Evolutionary conservation across 2,888 invertebrate species (phyloP), one percentile per base, ranked within the genome.

Genomic region (Lordiphosa fenestrarum): DNA sequence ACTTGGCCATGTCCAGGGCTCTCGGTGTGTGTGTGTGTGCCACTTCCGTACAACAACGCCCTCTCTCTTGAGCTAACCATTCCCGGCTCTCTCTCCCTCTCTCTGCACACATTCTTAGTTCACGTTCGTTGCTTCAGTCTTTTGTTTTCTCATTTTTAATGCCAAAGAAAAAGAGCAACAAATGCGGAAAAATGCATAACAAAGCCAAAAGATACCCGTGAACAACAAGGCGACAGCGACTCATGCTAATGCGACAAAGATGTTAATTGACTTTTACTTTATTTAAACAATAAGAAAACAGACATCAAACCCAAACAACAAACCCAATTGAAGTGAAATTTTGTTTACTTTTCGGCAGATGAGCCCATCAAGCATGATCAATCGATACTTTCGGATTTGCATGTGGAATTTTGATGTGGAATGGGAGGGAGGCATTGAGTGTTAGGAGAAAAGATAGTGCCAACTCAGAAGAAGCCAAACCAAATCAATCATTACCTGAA

Each of bases 231-330:
- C 37, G 33, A 49, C 42, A 30, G 33, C 15, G 41, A 56, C 54
- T 51, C 62, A 65, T 76, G 84, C 60, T 72, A 83, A 83, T 83
- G 72, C 56, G 84, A 80, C 80, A 80, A 74, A 72, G 81, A 81
- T 80, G 80, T 80, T 80, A 83, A 80, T 83, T 83, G 84, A 84
- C 80, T 80, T 80, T 80, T 80, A 80, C 80, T 80, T 83, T 81
- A 71, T 68, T 66, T 66, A 76, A 81, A 80, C 77, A 80, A 68
- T 65, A 73, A 66, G 5, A 25, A 25, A 25, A 25, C 25, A 7
- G 25, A 25, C 25, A 23, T 23, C 23, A 23, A 23, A 2, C 25
- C 25, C 25, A 30, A 30, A 30, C 30, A 30, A 30, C 30, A 30
- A 30, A 30, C 9, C 30, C 30, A 30, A 30, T 30, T 30, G 30